Evolutionary conservation across 2,113 vertebrate species (phyloP), one percentile per base, ranked within the genome.

Genomic region (Gymnogyps californianus): DNA sequence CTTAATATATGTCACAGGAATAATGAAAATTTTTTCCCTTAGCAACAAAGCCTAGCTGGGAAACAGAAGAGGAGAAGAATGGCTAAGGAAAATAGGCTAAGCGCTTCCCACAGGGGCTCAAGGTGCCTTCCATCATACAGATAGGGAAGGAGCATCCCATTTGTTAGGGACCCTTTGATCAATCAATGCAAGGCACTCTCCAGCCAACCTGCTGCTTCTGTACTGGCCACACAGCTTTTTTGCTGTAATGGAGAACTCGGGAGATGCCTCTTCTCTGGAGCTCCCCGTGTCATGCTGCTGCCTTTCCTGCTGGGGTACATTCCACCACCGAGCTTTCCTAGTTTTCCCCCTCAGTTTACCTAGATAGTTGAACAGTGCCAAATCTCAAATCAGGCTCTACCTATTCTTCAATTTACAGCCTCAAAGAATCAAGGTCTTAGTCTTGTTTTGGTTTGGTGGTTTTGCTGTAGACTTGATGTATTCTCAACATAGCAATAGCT

Each of bases 181-280:
- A 66, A 9, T 54, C 36, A n/a, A 2, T 31, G 22, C 29, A 80
- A 42, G 44, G 57, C 20, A 13, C 22, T 80, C 26, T 64, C 10
- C 36, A 69, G 38, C 32, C 58, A 57, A 10, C 13, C 17, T 72
- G 16, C 10, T 22, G 38, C 58, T 93, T 66, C 46, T 74, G 12
- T 57, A 28, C 25, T 70, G 36, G 18, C 18, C 54, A 77, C 65
- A 61, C 13, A 49, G 17, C 4, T 22, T 9, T 65, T 44, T 52
- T 21, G 36, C 5, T n/a, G 4, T 57, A 54, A 40, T 1, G 0
- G 21, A 24, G 38, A 42, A 9, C 24, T 28, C 22, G 26, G 26
- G 44, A 83, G 69, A 22, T 49, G 21, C 6, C n/a, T 44, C 4
- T 67, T 78, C 24, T 78, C 59, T 44, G 59, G n/a, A 66, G 15